Percentiles rank a stretch among this genome's conserved stretches.
These are phyloP conservation scores for Orgyia antiqua DNA, from an alignment of 2,888 invertebrate species.

Conservation along the genomic window DNA sequence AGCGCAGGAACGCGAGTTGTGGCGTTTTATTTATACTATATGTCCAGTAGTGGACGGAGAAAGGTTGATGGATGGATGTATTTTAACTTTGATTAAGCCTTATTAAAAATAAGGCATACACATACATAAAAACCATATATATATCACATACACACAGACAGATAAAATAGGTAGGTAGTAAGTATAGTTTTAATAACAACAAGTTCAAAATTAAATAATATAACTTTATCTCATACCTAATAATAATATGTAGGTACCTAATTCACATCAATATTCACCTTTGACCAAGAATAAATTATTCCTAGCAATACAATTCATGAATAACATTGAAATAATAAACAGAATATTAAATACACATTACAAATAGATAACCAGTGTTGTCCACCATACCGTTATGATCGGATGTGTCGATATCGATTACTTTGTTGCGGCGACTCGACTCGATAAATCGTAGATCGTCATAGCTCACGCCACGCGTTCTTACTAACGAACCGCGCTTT, in stretches of 20 bases:
- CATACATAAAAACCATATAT: too few relatives aligned
- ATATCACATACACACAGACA: too few relatives aligned
- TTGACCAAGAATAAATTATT: constrained; percentile 11
- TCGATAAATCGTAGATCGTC: constrained; percentile 54
- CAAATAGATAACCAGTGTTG: constrained; percentile 16
- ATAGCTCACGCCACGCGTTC: constrained; percentile 31
- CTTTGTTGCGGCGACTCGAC: constrained; percentile 36
- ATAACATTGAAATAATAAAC: constrained; percentile 11
- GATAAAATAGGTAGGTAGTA: too few relatives aligned
- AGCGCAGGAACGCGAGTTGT: too few relatives aligned
- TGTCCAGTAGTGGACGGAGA: too few relatives aligned
- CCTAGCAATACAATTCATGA: constrained; percentile 7
- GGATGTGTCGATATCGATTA: constrained; percentile 58
- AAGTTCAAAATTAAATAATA: neutral
- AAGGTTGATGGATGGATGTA: too few relatives aligned
- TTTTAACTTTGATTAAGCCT: too few relatives aligned
- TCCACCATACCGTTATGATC: constrained; percentile 30
- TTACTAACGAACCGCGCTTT: constrained; percentile 57
- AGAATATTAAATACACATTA: constrained; percentile 5
- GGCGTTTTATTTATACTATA: too few relatives aligned
- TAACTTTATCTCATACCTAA: too few relatives aligned
- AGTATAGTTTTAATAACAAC: too few relatives aligned
- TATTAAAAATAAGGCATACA: too few relatives aligned
- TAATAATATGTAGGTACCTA: too few relatives aligned
- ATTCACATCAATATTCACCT: constrained; percentile 1